Evolutionary conservation across 1,140 invertebrate species (phyloP).

Genomic region (Trigoniulus corallinus): DNA sequence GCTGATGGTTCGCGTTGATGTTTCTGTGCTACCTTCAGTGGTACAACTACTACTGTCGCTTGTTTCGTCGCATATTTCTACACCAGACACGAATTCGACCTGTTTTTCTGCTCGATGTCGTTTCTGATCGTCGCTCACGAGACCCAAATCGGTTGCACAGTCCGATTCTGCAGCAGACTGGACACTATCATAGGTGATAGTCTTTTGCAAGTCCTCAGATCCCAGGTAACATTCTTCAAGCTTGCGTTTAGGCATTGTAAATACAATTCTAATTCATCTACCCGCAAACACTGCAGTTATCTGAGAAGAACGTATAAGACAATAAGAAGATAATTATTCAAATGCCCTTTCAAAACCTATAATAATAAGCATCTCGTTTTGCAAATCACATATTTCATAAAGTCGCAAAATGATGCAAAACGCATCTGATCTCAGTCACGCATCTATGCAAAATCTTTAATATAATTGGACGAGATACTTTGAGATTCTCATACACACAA

Average conservation of each 20-base stretch:
- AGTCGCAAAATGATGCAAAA: no score
- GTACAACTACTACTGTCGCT: not conserved
- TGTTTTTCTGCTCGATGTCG: not conserved
- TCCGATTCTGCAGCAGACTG: not conserved
- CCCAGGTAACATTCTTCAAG: not conserved
- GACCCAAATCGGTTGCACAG: not conserved
- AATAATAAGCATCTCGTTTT: no score
- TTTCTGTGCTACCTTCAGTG: slow-evolving; percentile 1
- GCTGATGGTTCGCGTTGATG: not conserved
- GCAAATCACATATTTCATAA: no score
- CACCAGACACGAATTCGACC: not conserved
- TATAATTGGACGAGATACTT: no score
- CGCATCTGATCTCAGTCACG: no score
- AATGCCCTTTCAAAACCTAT: no score
- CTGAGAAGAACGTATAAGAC: not conserved
- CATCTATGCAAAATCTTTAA: no score
- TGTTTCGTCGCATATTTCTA: no score
- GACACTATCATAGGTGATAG: not conserved
- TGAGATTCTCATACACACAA: no score
- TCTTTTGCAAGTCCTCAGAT: not conserved
- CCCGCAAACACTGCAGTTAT: not conserved
- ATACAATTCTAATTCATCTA: not conserved
- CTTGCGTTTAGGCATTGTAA: slow-evolving; percentile 6
- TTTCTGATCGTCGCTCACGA: not conserved
- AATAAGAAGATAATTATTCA: no score